Evolutionary conservation across 2,113 vertebrate species (phyloP), one percentile per base, ranked within the genome.

Genomic region (Bujurquina vittata): DNA sequence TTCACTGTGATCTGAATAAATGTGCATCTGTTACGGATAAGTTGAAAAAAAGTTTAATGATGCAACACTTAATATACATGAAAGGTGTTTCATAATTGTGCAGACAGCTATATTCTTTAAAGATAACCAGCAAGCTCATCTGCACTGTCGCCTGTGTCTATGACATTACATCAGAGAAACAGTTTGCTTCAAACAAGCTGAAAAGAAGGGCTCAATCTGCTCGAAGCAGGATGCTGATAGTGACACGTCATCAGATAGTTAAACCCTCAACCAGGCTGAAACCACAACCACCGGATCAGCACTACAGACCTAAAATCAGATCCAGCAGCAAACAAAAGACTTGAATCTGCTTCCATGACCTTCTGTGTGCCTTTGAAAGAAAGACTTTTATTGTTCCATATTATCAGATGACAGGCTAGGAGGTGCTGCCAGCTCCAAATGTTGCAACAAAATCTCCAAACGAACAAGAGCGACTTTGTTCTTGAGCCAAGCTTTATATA

Each of bases 301-400:
- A 62, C 75, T 57, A 80, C 52, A 55, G 11, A 12, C 72, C 58
- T 35, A 59, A 78, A 75, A 80, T 83, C 77, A 78, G 59, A 78
- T 63, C n/a, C 14, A 9, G 52, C 8, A 1, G 73, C 80, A 80
- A 81, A 85, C 83, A 83, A 75, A 75, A 75, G 56, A 46, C 35
- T 29, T 40, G 18, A 80, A 37, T 26, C 67, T n/a, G 14, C 55
- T 37, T 22, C 61, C 17, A 58, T 59, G 22, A 65, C 33, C 29
- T 65, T 40, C 67, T 10, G 33, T 65, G 58, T 49, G 57, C 55
- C 69, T 77, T 52, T 76, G 81, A 14, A 12, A 76, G 74, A 55
- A 88, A 86, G 74, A 22, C 29, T 54, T 69, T 20, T 58, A 76
- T 81, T 77, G 78, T 81, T 86, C 49, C 14, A 18, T 43, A 8